Percentiles rank a stretch among this genome's conserved stretches.
These are phyloP conservation scores for Sanderia malayensis DNA, from an alignment of 30 jellyfish, hydroid and myxozoan genomes.

Conservation along the genomic window DNA sequence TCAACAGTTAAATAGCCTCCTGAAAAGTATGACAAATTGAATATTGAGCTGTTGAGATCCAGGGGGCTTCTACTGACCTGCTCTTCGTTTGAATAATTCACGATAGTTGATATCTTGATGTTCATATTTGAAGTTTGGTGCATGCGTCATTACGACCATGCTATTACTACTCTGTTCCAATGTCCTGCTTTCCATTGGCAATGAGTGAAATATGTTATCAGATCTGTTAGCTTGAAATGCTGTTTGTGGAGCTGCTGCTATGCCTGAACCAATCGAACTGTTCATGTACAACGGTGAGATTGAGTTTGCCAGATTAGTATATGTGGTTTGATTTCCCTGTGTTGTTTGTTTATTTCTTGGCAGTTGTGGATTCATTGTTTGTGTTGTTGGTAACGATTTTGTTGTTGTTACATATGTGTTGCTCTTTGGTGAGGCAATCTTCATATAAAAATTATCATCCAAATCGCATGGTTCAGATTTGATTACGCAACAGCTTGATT, in stretches of 20 bases:
- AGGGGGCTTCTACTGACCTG: too few relatives aligned
- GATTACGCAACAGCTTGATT: conserved; percentile 71
- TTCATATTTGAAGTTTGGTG: conserved; percentile 32
- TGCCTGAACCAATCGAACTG: conserved; percentile 9
- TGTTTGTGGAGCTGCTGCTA: conserved; percentile 8
- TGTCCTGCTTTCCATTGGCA: conserved; percentile 23
- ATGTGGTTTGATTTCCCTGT: conserved; percentile 21
- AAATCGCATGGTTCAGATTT: conserved; percentile 59
- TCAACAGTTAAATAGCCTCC: too few relatives aligned
- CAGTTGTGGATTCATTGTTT: conserved; percentile 12
- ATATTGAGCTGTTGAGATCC: too few relatives aligned
- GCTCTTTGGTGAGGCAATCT: conserved; percentile 47
- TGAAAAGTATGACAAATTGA: too few relatives aligned
- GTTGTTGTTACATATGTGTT: conserved; percentile 16
- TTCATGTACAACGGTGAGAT: conserved; percentile 12
- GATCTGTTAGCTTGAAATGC: conserved; percentile 22
- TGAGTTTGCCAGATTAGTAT: conserved; percentile 13
- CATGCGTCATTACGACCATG: conserved; percentile 1
- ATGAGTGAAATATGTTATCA: conserved; percentile 27
- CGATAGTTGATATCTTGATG: conserved; percentile 36
- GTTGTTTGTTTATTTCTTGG: conserved; percentile 9
- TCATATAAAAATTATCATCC: conserved; percentile 58
- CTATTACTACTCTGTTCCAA: conserved; percentile 13
- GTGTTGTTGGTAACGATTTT: too few relatives aligned
- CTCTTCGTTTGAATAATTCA: conserved; percentile 32